Percentiles rank a stretch among this genome's conserved stretches.
Conservation (phyloP, 2,888 invertebrate species). For the Cryptophagus acutangulus region DNA sequence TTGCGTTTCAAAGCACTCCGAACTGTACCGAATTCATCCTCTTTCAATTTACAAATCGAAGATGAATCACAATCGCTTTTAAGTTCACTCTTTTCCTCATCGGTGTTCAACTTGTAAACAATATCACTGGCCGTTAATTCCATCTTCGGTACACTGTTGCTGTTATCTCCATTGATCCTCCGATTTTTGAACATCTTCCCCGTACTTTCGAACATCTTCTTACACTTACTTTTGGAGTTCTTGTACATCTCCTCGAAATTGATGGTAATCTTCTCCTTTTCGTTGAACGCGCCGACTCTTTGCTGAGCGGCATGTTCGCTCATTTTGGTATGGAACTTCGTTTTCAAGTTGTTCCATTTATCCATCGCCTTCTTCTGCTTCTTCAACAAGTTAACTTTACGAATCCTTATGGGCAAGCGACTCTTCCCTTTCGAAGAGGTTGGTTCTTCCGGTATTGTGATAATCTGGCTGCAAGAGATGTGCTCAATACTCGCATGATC, state of each 20-base stretch:
- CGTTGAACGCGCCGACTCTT: conserved; percentile 41
- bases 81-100: conserved; percentile 15
- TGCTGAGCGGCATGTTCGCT: conserved; percentile 43
- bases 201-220: conserved; percentile 40
- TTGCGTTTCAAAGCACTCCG: conserved; percentile 39
- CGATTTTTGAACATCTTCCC: conserved; percentile 40
- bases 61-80: background rate
- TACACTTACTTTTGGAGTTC: conserved; percentile 44
- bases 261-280: conserved; percentile 38
- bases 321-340: conserved; percentile 41
- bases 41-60: conserved; percentile 22
- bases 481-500: conserved; percentile 43
- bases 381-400: conserved; percentile 32
- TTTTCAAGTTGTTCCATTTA: conserved; percentile 40
- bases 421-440: conserved; percentile 29
- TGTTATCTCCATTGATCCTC: conserved; percentile 27
- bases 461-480: conserved; percentile 42
- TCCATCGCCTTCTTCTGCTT: conserved; percentile 40
- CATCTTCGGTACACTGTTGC: conserved; percentile 24
- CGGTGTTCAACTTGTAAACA: conserved; percentile 36
- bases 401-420: conserved; percentile 36
- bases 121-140: conserved; percentile 37
- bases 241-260: conserved; percentile 46
- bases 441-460: conserved; percentile 13
- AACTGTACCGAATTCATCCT: conserved; percentile 38